Evolutionary conservation across 1,140 invertebrate species (phyloP).

Genomic region (Lasioglossum baleicum): DNA sequence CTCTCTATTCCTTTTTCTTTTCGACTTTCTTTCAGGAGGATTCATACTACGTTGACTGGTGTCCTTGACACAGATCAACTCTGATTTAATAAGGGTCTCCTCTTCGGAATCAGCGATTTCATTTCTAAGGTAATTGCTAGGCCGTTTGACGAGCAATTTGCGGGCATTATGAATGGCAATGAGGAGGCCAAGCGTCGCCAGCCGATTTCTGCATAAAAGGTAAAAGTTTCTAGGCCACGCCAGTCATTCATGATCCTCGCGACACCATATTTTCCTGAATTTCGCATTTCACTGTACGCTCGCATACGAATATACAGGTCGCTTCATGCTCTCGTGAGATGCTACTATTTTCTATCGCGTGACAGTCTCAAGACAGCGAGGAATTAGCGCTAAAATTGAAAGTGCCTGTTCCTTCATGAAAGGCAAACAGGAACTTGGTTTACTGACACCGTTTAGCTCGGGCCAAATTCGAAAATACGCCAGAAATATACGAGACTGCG

Average conservation of each 20-base stretch:
- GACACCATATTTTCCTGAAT: neutral
- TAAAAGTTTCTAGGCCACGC: slow-evolving; percentile 1
- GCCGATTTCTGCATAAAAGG: neutral
- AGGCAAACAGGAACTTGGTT: neutral
- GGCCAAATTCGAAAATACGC: neutral
- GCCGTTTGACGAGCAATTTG: too few species aligned
- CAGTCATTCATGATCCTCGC: neutral
- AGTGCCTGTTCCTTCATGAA: slow-evolving; percentile 13
- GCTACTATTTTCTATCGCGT: slow-evolving; percentile 1
- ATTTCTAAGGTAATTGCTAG: too few species aligned
- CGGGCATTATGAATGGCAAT: neutral
- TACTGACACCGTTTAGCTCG: slow-evolving; percentile 8
- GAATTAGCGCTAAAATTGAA: slow-evolving; percentile 34
- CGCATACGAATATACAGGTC: neutral
- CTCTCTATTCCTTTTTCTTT: too few species aligned
- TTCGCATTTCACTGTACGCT: neutral
- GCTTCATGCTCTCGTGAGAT: neutral
- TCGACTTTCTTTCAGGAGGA: too few species aligned
- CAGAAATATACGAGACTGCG: too few species aligned
- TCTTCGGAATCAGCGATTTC: too few species aligned
- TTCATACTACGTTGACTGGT: too few species aligned
- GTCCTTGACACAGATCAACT: too few species aligned
- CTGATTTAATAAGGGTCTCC: too few species aligned
- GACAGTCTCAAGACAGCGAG: neutral
- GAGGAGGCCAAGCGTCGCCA: too few species aligned